Evolutionary conservation across 2,797 vertebrate species (phyloP).

Genomic region (Microctenopoma lineatum): DNA sequence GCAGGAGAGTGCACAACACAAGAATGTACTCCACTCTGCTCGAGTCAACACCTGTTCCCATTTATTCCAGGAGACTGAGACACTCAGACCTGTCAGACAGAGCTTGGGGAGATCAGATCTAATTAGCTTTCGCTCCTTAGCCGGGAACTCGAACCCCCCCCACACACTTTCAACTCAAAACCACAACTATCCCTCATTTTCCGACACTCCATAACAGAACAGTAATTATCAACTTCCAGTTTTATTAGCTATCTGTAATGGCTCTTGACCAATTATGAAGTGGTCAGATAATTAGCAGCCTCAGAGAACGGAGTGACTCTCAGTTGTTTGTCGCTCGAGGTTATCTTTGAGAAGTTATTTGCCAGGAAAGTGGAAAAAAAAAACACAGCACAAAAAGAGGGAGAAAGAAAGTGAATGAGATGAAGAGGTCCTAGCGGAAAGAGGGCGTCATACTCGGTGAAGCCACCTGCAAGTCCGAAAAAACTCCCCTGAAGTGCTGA

Average conservation of each 20-base stretch:
- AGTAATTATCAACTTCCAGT: constrained; percentile 67
- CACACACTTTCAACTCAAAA: constrained; percentile 31
- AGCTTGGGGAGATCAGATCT: constrained; percentile 59
- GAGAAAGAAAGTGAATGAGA: constrained; percentile 16
- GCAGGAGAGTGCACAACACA: constrained; percentile 20
- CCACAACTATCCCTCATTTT: constrained; percentile 59
- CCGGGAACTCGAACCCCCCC: constrained; percentile 42
- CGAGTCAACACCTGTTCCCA: constrained; percentile 54
- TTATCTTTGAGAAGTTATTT: constrained; percentile 46
- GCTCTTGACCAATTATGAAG: constrained; percentile 69
- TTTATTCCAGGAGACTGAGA: constrained; percentile 51
- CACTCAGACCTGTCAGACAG: constrained; percentile 48
- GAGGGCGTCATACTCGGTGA: constrained; percentile 3
- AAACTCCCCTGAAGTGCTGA: constrained; percentile 21
- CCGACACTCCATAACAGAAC: constrained; percentile 42
- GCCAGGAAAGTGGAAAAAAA: constrained; percentile 36
- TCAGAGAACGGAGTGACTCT: constrained; percentile 26
- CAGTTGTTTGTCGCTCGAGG: constrained; percentile 54
- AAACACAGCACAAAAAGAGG: constrained; percentile 14
- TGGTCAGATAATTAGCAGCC: constrained; percentile 62
- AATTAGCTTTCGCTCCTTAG: constrained; percentile 67
- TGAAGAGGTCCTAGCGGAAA: constrained; percentile 10
- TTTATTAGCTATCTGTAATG: constrained; percentile 67
- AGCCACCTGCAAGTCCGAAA: constrained; percentile 37
- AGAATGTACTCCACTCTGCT: constrained; percentile 26